phyloP scores from a whole-genome alignment of 2,797 vertebrate genomes.

The Alcedo atthis region DNA sequence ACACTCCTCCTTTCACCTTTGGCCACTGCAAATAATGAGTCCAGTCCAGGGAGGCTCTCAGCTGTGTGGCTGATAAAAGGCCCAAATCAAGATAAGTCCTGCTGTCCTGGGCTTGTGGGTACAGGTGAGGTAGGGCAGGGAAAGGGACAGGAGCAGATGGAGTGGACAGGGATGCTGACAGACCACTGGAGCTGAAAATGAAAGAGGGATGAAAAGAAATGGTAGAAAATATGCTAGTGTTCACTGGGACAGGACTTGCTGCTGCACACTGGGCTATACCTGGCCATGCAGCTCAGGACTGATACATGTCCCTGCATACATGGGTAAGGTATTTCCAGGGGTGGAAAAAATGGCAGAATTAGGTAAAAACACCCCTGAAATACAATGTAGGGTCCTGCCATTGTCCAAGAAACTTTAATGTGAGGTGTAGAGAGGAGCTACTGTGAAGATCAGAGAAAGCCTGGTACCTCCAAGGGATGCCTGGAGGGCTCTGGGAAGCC shows the following conservation, averaged over 20 bases:
- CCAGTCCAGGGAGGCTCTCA: neutral
- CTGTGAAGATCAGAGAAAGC: neutral
- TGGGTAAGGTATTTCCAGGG: neutral
- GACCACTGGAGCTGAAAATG: neutral
- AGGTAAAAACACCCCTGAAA: neutral
- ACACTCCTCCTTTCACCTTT: fast-evolving
- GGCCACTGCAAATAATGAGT: neutral
- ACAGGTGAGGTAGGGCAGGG: neutral
- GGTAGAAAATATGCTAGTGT: fast-evolving
- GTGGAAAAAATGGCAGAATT: neutral
- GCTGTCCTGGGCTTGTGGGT: neutral
- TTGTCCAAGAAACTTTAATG: neutral
- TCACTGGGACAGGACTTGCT: neutral
- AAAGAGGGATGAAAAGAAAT: neutral
- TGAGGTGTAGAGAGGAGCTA: neutral
- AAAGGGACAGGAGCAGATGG: neutral
- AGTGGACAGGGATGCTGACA: neutral
- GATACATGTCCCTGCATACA: neutral
- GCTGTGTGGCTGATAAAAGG: neutral
- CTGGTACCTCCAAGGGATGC: fast-evolving
- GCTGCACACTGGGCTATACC: neutral
- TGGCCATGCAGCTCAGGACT: neutral
- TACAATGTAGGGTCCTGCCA: neutral
- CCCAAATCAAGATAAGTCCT: neutral
- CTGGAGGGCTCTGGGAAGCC: neutral